Evolutionary conservation across 2,797 vertebrate species (phyloP).

Genomic region (Pseudochromis fuscus): DNA sequence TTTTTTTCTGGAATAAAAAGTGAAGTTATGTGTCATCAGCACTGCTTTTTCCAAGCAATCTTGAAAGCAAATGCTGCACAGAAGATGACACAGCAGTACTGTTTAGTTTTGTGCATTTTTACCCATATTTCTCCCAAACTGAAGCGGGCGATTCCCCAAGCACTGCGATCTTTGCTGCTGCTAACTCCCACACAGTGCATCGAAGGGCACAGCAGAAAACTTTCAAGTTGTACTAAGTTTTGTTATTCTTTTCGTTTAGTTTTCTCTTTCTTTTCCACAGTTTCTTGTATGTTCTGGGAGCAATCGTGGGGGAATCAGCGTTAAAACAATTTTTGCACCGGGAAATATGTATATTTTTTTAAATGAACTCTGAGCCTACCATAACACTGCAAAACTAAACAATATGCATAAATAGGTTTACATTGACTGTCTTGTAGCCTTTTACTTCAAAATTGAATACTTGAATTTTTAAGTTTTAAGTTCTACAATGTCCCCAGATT

Average conservation of each 20-base stretch:
- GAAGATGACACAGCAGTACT: slow-evolving; percentile 23
- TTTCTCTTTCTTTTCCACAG: not conserved
- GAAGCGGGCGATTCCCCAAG: slow-evolving; percentile 24
- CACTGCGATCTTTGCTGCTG: slow-evolving; percentile 19
- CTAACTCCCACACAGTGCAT: slow-evolving; percentile 31
- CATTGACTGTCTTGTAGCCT: no score
- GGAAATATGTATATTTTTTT: no score
- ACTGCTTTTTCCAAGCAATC: slow-evolving; percentile 10
- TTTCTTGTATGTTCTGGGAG: no score
- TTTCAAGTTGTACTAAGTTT: slow-evolving; percentile 1
- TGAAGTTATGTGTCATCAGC: slow-evolving; percentile 10
- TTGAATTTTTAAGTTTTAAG: no score
- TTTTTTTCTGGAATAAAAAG: slow-evolving; percentile 14
- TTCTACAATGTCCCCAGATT: no score
- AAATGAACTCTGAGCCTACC: no score
- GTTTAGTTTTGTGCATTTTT: slow-evolving; percentile 32
- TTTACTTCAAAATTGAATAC: no score
- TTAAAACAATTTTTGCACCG: no score
- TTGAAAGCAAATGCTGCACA: slow-evolving; percentile 37
- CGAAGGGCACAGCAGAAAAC: not conserved
- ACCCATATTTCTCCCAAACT: slow-evolving; percentile 21
- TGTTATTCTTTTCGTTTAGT: not conserved
- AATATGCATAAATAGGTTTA: no score
- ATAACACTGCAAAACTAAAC: no score
- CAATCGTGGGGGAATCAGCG: no score